phyloP scores from a whole-genome alignment of 2,888 invertebrate genomes.

The Parnassius smintheus region DNA sequence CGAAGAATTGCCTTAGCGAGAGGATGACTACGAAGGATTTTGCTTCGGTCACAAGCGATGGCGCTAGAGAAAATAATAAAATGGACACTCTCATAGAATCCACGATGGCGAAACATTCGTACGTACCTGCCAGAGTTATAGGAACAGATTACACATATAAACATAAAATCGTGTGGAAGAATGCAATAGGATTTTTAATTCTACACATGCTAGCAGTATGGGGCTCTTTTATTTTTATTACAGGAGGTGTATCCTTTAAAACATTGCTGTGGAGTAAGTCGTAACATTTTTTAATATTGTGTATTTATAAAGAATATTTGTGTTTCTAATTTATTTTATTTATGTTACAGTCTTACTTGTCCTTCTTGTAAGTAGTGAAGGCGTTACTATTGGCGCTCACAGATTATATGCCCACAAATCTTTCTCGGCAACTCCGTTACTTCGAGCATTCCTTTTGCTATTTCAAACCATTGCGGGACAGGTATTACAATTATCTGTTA shows the following conservation, averaged over 20 bases:
- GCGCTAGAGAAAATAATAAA: conserved; percentile 18
- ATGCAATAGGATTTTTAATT: conserved; percentile 80
- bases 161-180: conserved; percentile 83
- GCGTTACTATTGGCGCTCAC: conserved; percentile 91
- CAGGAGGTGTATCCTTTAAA: conserved; percentile 44
- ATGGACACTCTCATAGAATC: conserved; percentile 7
- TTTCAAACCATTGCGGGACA: conserved; percentile 88
- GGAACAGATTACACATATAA: conserved; percentile 55
- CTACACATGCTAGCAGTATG: conserved; percentile 77
- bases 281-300: background rate
- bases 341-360: conserved; percentile 44
- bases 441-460: conserved; percentile 82
- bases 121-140: conserved; percentile 39
- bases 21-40: conserved; percentile 26
- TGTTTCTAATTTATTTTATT: conserved; percentile 4
- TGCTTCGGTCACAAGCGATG: conserved; percentile 11
- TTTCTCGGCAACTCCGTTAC: conserved; percentile 86
- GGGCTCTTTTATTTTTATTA: conserved; percentile 53
- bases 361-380: conserved; percentile 64
- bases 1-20: background rate
- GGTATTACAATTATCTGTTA: conserved; percentile 61
- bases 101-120: background rate
- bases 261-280: conserved; percentile 52
- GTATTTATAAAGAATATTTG: conserved; percentile 29
- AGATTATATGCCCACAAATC: conserved; percentile 88